Evolutionary conservation across 2,797 vertebrate species (phyloP).

Genomic region (Muscicapa striata): DNA sequence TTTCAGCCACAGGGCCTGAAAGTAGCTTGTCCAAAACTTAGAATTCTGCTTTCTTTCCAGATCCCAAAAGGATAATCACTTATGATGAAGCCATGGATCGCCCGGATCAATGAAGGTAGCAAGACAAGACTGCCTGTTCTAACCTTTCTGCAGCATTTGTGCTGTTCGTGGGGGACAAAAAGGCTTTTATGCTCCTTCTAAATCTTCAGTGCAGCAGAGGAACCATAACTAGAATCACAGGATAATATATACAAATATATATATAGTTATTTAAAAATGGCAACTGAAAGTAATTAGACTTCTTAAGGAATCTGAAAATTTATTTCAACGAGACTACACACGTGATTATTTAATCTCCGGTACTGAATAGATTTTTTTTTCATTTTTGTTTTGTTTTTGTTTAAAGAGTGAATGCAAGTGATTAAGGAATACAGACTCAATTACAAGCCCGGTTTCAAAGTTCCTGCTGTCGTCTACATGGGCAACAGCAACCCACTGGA

Average conservation of each 20-base stretch:
- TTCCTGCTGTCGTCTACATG: slow-evolving; percentile 75
- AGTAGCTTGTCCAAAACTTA: background rate
- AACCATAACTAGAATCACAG: slow-evolving; percentile 82
- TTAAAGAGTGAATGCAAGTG: slow-evolving; percentile 78
- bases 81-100: slow-evolving; percentile 86
- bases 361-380: slow-evolving; percentile 72
- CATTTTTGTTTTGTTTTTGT: slow-evolving; percentile 42
- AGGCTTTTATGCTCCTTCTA: slow-evolving; percentile 79
- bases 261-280: slow-evolving; percentile 83
- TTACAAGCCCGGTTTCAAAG: slow-evolving; percentile 75
- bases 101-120: slow-evolving; percentile 82
- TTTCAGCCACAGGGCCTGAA: background rate
- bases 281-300: slow-evolving; percentile 82
- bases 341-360: slow-evolving; percentile 82
- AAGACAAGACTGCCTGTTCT: slow-evolving; percentile 76
- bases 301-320: slow-evolving; percentile 81
- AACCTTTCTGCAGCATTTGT: slow-evolving; percentile 77
- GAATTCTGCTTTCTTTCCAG: slow-evolving; percentile 65
- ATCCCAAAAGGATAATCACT: slow-evolving; percentile 87
- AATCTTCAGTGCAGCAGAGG: slow-evolving; percentile 80
- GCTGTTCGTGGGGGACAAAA: slow-evolving; percentile 76
- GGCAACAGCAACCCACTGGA: slow-evolving; percentile 78
- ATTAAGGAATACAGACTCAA: slow-evolving; percentile 78
- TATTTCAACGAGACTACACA: slow-evolving; percentile 79
- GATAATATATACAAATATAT: slow-evolving; percentile 84